Evolutionary conservation across 2,888 invertebrate genomes (phyloP), one percentile per base, ranked within the genome.

Genomic region (Ganaspis brasiliensis): DNA sequence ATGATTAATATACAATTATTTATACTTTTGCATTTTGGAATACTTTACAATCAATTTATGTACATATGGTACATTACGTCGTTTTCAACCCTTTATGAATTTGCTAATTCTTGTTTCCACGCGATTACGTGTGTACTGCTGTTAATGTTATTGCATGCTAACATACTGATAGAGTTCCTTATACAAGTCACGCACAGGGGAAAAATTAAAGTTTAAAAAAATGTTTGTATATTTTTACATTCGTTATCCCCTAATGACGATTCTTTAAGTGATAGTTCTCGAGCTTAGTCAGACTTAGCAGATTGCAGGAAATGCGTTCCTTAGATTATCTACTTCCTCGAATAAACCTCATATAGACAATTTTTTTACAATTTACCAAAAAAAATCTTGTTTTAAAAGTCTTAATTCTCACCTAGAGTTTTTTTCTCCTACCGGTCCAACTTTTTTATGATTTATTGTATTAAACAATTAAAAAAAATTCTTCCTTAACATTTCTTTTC

Each of bases 221-320:
- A 57, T 57, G 26, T 49, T 52, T 52, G 52, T 61, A 12, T 37
- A 61, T 19, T 63, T 45, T 21, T 45, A 1, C 63, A 63, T 45
- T 24, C 8, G 14, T 24, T 37, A 52, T 52, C 52, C 52, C 19
- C n/a, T 52, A 52, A 52, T 52, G 52, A 52, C 52, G 19, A 52
- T 52, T 52, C 52, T 24, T 45, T 37, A 67, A 67, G 67, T 40
- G 67, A 45, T 67, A 14, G 21, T 45, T 67, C 40, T 21, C 40
- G 24, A 67, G 45, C 24, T 45, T 67, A 24, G 67, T 45, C 67
- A 45, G 67, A 45, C 67, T 19, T 52, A 19, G 19, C 16, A 52
- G 52, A 52, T 52, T 52, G 19, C 52, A 52, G 52, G 52, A 52
- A 52, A 52, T 52, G 52, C 52, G 19, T 52, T 52, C 16, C 52